Base-by-base conservation (phyloP, 2,113 vertebrate genomes). In the Hiodon alosoides region DNA sequence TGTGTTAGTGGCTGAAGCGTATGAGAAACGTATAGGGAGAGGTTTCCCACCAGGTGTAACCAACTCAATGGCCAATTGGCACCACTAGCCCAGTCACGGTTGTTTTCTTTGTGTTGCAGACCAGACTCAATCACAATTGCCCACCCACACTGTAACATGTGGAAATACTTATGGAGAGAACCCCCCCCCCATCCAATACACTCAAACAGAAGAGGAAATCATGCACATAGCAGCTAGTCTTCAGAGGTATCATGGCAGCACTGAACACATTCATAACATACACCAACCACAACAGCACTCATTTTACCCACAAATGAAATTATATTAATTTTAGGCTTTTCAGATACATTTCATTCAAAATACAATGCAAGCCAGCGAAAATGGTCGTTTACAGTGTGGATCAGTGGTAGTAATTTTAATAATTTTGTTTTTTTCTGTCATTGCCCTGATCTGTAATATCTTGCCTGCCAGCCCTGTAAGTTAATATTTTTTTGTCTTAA, bases 141-240 rank as follows among this genome's bases (percentile, higher is more conserved):
- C 84, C 84, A 83, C 82, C 81, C 84, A 31, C 72, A 79, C 73
- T 71, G 68, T 60, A 75, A 77, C 84, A 85, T 83, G 80, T 85
- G 84, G 84, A 61, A 85, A 75, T 71, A 65, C 78, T 83, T 85
- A 71, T 52, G 72, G 52, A 7, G 66, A 73, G 59, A 76, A 9
- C 54, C 51, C 50, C 77, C 8, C 50, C 77, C 68, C 72, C 71
- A 69, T 79, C 72, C 76, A 67, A 79, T 60, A 72, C 51, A 68
- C 66, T 57, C 17, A 59, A 70, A 69, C 66, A 70, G 72, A 71
- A 62, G 65, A 31, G 73, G 69, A 57, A 76, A 77, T 62, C 69
- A n/a, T 47, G 74, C 66, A 61, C 59, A 69, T 5, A 48, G 13
- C 5, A 17, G 48, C 48, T 14, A 5, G 60, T 5, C 72, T 66